Base-by-base conservation (phyloP, 2,888 invertebrate species). In the Melanophora roralis region DNA sequence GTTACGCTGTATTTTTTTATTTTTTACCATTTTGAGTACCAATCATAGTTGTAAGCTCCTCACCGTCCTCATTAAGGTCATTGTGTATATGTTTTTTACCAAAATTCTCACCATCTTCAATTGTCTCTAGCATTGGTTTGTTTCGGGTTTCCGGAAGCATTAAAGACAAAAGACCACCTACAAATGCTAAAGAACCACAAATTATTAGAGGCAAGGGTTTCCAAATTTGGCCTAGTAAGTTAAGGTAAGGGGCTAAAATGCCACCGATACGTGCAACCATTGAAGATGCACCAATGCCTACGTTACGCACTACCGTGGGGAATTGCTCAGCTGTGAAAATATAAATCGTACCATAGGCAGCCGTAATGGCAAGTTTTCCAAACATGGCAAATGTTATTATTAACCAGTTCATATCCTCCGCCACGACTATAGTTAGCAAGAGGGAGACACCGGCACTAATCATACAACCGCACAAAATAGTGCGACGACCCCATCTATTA, bases 241-340 rank as follows among this genome's bases (percentile, higher is more conserved):
- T 95, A 0, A 97, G 92, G 85, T 95, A 97, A 0, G 97, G 97
- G 0, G 97, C 90, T 74, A 89, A 78, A 27, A 90, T 89, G 45
- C 90, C 89, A n/a, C 97, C 97, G 80, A 97, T 91, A 84, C 97
- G 92, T 0, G 97, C 97, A 73, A 94, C 93, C 91, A 96, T 96
- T 0, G 97, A 97, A 14, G 96, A 93, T 8, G 95, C 92, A 0
- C 97, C 97, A 67, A 97, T 93, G 0, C 96, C 97, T 40, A 96
- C 94, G 88, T 97, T 97, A 53, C 97, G 92, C 36, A 95, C 93
- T 11, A 94, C 94, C 1, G 94, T 94, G 11, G 94, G 94, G 85
- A 94, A 94, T 86, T 94, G 94, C 88, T 95, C 94, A 0, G 94
- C 93, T 0, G 94, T 93, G 85, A 94, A 94, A 60, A 94, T 92